phyloP scores from a whole-genome alignment of 2,113 vertebrate genomes.

The Pedionomus torquatus region DNA sequence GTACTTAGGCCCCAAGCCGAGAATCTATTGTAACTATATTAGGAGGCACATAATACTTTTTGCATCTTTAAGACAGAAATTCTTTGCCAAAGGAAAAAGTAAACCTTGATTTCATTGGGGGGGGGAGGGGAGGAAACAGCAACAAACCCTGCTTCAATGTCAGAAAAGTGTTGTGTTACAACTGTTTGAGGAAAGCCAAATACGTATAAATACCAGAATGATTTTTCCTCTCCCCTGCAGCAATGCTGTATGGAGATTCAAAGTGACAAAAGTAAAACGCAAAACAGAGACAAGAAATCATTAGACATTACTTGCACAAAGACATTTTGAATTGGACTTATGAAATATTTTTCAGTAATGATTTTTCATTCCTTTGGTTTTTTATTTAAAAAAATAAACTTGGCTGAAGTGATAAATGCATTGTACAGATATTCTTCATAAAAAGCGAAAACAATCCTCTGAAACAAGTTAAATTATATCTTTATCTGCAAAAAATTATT shows the following conservation, averaged over 20 bases:
- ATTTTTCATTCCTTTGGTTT: not conserved
- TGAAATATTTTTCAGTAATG: not conserved
- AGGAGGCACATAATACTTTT: not conserved
- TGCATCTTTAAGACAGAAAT: not conserved
- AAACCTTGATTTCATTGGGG: not conserved
- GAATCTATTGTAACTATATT: not conserved
- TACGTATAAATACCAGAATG: not conserved
- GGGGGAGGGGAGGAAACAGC: no score
- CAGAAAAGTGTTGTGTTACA: not conserved
- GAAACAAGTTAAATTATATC: not conserved
- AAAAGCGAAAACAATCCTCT: not conserved
- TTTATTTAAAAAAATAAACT: not conserved
- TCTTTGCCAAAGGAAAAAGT: not conserved
- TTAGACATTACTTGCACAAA: constrained; percentile 1
- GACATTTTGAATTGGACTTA: not conserved
- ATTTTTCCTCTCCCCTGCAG: not conserved
- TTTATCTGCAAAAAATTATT: not conserved
- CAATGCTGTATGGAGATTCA: not conserved
- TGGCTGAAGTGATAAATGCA: not conserved
- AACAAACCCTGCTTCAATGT: not conserved
- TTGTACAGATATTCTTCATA: not conserved
- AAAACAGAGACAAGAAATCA: not conserved
- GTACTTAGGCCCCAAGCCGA: not conserved
- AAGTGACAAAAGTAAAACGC: not conserved
- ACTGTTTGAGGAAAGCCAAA: not conserved